Evolutionary conservation across 2,113 vertebrate species (phyloP), one percentile per base, ranked within the genome.

Genomic region (Scortum barcoo): DNA sequence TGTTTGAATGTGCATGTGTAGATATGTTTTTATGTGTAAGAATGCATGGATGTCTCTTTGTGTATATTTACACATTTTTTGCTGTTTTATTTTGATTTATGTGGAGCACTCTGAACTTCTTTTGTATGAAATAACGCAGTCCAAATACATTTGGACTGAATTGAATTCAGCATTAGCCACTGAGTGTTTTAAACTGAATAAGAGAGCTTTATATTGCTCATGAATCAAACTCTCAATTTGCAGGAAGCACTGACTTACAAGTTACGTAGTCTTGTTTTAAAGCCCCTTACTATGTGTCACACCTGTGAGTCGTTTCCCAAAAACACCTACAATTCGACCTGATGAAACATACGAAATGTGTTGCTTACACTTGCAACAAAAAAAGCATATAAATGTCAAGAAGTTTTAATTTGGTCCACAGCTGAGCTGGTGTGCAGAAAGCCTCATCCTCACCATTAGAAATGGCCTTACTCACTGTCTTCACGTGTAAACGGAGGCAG

Each of bases 401-500:
- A 54, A 7, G 17, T 48, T 30, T 44, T 30, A 44, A 19, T 14
- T 28, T n/a, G 11, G 30, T 40, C 12, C 17, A 14, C 1, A 40
- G 38, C 11, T 7, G 1, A 36, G 33, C 33, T 36, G 7, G 9
- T 44, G 63, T 6, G 54, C 11, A 22, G 58, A 12, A 42, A 65
- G 20, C 73, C 12, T 13, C 13, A 14, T 48, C 28, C 12, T 58
- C 30, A 26, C 42, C 42, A 79, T n/a, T 54, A 17, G 2, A 67
- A 67, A 57, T 66, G 38, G 7, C 22, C 53, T 8, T 7, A 7
- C 13, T 56, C 13, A 11, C 30, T 22, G 28, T 48, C 5, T 42
- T 51, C 16, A 58, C 44, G 7, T n/a, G 16, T 19, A 63, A 22
- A 89, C 72, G 24, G 30, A 66, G 65, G 62, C 16, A 73, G 5